Evolutionary conservation across 2,888 invertebrate genomes (phyloP).

Genomic region (Drosophila nr. perissopoda): DNA sequence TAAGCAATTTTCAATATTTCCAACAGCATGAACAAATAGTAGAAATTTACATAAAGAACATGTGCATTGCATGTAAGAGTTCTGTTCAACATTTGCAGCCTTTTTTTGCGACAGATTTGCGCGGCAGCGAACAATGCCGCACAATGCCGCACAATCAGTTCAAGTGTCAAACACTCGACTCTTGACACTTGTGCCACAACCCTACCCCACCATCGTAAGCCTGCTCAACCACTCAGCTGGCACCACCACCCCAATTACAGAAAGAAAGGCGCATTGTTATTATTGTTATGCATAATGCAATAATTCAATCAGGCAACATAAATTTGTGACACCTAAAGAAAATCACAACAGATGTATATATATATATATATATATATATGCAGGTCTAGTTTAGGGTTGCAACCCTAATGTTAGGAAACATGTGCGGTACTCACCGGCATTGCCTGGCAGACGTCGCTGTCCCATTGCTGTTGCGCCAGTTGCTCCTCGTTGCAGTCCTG

Average conservation of each 20-base stretch:
- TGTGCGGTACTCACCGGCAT: slow-evolving; percentile 83
- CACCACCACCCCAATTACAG: slow-evolving; percentile 32
- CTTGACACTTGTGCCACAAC: slow-evolving; percentile 29
- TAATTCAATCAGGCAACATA: slow-evolving; percentile 76
- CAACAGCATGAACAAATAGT: neutral
- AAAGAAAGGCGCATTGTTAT: slow-evolving; percentile 42
- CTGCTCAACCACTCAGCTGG: neutral
- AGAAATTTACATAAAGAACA: neutral
- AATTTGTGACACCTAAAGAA: slow-evolving; percentile 65
- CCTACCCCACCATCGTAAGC: slow-evolving; percentile 13
- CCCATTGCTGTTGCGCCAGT: slow-evolving; percentile 82
- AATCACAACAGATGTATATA: slow-evolving; percentile 63
- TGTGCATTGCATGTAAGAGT: slow-evolving; percentile 4
- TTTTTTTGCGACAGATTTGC: slow-evolving; percentile 12
- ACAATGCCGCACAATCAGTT: slow-evolving; percentile 51
- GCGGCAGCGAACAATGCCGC: slow-evolving; percentile 32
- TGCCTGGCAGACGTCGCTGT: slow-evolving; percentile 84
- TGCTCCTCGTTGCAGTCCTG: slow-evolving; percentile 83
- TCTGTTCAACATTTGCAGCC: slow-evolving; percentile 2
- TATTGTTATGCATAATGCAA: slow-evolving; percentile 55
- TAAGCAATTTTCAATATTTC: neutral
- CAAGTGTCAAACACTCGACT: slow-evolving; percentile 55
- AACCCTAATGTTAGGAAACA: slow-evolving; percentile 35
- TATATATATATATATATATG: slow-evolving; percentile 21
- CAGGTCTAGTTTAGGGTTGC: slow-evolving; percentile 64